Percentiles rank a stretch among this genome's conserved stretches.
These are phyloP conservation scores for Thunnus thynnus DNA, from an alignment of 2,113 vertebrate genomes.

Conservation along the genomic window DNA sequence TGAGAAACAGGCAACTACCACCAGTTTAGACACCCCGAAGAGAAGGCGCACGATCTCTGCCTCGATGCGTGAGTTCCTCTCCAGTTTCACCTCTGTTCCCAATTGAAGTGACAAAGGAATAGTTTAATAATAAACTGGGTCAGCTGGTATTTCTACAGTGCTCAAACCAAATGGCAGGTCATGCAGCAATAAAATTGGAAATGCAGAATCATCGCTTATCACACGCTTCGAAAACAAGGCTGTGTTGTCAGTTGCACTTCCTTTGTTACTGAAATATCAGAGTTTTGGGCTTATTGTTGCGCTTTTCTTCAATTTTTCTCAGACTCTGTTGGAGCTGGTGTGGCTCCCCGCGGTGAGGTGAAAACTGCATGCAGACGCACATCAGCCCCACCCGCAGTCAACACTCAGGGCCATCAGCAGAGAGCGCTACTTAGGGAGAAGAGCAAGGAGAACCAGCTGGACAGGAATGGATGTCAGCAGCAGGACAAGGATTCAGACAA, in stretches of 20 bases:
- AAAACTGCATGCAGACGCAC: constrained; percentile 83
- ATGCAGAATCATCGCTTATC: constrained; percentile 1
- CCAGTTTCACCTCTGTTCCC: background rate
- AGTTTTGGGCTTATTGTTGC: background rate
- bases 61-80: constrained; percentile 89
- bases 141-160: background rate
- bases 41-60: constrained; percentile 90
- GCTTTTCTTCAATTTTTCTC: background rate
- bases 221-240: background rate
- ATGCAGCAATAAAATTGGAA: background rate
- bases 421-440: constrained; percentile 85
- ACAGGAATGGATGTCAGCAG: constrained; percentile 79
- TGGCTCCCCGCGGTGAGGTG: constrained; percentile 72
- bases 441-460: constrained; percentile 86
- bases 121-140: background rate
- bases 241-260: background rate
- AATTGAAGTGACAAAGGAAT: background rate
- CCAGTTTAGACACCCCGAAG: constrained; percentile 85
- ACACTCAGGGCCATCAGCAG: constrained; percentile 79
- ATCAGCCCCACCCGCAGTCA: constrained; percentile 83
- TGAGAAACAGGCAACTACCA: constrained; percentile 82
- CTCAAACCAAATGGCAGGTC: background rate
- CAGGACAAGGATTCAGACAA: constrained; percentile 77
- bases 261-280: background rate
- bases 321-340: constrained; percentile 79